phyloP scores from a whole-genome alignment of 1,140 invertebrate species.

The Acromyrmex charruanus region DNA sequence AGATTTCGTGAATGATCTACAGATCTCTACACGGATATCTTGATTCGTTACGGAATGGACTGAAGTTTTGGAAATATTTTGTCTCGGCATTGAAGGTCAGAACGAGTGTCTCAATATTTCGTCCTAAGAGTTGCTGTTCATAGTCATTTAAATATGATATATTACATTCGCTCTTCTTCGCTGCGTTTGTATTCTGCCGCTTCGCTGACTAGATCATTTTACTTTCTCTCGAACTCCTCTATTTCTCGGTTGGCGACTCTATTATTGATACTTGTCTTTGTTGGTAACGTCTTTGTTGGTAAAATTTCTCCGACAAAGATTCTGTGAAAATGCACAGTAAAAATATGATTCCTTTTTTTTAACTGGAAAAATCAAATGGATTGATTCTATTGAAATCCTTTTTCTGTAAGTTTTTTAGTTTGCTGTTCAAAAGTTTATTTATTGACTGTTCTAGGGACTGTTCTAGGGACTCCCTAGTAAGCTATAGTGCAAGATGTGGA shows the following conservation, averaged over 20 bases:
- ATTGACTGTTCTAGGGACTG: background rate
- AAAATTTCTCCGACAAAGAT: conserved; percentile 7
- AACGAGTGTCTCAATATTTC: conserved; percentile 81
- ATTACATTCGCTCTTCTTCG: conserved; percentile 45
- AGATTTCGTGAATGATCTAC: conserved; percentile 63
- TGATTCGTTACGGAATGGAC: conserved; percentile 79
- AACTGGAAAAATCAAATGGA: conserved; percentile 48
- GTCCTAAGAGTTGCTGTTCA: conserved; percentile 66
- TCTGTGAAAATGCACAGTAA: background rate
- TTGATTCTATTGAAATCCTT: conserved; percentile 32
- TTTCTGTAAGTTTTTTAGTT: background rate
- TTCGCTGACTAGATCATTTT: background rate
- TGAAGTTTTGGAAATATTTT: conserved; percentile 84
- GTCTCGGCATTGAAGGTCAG: conserved; percentile 52
- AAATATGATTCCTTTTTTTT: conserved; percentile 17
- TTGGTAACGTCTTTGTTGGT: background rate
- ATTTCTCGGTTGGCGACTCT: conserved; percentile 53
- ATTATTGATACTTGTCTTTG: conserved; percentile 16
- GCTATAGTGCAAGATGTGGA: too few relatives aligned
- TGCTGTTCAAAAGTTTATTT: too few relatives aligned
- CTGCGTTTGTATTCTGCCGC: too few relatives aligned
- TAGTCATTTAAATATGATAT: conserved; percentile 74
- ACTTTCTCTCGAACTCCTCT: conserved; percentile 55
- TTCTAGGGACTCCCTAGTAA: too few relatives aligned
- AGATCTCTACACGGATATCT: background rate